Conservation (phyloP, 2,113 vertebrate genomes). For the Anoura caudifer region DNA sequence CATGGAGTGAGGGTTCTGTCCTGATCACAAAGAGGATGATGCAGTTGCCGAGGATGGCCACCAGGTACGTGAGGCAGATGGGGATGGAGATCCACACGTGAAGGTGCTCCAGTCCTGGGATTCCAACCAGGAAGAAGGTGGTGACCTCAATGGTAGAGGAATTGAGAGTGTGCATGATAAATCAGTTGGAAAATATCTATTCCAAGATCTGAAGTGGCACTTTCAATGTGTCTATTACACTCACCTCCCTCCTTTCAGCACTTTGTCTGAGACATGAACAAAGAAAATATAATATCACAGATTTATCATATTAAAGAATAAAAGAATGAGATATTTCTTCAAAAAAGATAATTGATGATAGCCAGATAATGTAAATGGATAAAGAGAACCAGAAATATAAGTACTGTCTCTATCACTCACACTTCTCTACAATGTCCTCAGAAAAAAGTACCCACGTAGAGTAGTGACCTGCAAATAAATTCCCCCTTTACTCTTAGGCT, state of each 20-base stretch:
- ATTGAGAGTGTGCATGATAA: neutral
- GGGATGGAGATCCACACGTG: conserved; percentile 22
- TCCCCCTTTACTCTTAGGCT: neutral
- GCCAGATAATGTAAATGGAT: neutral
- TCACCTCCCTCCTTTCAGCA: neutral
- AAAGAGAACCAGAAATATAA: neutral
- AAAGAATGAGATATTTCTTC: neutral
- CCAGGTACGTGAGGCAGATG: conserved; percentile 3
- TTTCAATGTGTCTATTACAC: neutral
- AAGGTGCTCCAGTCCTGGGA: conserved; percentile 9
- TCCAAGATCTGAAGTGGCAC: neutral
- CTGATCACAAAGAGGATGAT: conserved; percentile 43
- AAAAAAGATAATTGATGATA: neutral
- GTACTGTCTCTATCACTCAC: neutral
- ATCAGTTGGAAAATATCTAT: neutral
- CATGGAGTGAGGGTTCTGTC: conserved; percentile 11
- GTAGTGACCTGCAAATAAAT: neutral
- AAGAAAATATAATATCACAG: neutral
- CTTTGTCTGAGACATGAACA: neutral
- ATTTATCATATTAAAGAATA: neutral
- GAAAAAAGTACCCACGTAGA: neutral
- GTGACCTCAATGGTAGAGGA: neutral
- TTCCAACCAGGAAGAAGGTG: conserved; percentile 41
- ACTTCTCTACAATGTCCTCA: neutral
- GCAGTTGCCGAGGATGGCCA: conserved; percentile 33